Evolutionary conservation across 2,797 vertebrate species (phyloP).

Genomic region (Leuciscus waleckii): DNA sequence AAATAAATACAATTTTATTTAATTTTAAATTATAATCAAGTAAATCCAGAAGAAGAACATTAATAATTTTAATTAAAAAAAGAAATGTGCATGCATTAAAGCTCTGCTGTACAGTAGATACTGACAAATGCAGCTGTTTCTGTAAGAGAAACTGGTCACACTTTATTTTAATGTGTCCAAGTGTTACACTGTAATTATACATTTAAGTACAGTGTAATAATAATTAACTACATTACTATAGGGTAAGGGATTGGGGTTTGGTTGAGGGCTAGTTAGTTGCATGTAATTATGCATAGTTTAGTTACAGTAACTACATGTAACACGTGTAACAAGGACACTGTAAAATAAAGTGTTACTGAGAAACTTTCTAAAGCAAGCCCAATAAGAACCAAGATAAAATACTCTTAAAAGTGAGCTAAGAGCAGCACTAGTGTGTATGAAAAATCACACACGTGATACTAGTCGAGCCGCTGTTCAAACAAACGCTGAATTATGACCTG

Average conservation of each 20-base stretch:
- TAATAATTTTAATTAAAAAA: neutral
- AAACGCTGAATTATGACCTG: neutral
- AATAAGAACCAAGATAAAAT: constrained; percentile 55
- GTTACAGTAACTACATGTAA: neutral
- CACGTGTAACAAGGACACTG: too few species aligned
- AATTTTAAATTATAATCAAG: neutral
- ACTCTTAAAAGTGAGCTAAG: neutral
- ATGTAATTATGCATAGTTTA: neutral
- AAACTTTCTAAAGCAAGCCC: constrained; percentile 46
- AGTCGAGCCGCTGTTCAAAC: neutral
- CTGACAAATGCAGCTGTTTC: neutral
- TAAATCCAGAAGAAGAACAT: neutral
- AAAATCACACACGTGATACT: neutral
- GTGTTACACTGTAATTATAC: neutral
- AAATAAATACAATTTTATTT: neutral
- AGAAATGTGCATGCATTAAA: neutral
- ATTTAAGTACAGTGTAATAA: neutral
- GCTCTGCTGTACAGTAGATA: neutral
- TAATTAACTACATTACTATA: neutral
- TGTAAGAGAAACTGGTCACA: neutral
- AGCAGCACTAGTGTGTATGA: neutral
- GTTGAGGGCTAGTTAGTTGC: too few species aligned
- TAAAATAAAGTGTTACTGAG: neutral
- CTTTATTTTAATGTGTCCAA: too few species aligned
- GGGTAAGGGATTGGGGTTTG: too few species aligned